These are phyloP conservation scores for Drosophila pachea DNA, from an alignment of 1,140 invertebrate species.

Conservation along the genomic window DNA sequence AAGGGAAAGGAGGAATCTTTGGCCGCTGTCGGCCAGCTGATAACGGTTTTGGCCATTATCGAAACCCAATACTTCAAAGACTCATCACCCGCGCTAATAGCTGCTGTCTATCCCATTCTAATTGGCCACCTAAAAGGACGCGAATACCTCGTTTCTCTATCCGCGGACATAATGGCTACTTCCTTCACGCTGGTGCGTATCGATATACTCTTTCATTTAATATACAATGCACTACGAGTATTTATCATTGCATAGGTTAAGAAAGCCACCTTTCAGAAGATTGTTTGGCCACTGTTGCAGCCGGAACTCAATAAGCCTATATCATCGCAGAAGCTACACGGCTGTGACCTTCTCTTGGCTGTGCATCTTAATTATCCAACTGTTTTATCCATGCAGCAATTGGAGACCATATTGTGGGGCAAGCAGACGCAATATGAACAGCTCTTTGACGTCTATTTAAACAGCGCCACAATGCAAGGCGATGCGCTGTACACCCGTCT, in stretches of 20 bases:
- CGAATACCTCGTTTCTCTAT: conserved; percentile 50
- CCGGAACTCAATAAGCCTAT: conserved; percentile 31
- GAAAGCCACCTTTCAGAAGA: conserved; percentile 6
- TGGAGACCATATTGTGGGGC: conserved; percentile 38
- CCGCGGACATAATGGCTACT: conserved; percentile 23
- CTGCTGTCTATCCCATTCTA: conserved; percentile 33
- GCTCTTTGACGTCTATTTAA: conserved; percentile 48
- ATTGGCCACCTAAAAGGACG: conserved; percentile 42
- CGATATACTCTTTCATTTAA: neutral
- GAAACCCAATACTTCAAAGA: conserved; percentile 26
- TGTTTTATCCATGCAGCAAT: conserved; percentile 17
- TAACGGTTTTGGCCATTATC: conserved; percentile 34
- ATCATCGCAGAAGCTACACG: conserved; percentile 22
- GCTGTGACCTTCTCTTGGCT: conserved; percentile 41
- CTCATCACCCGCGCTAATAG: conserved; percentile 15
- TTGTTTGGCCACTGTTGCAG: conserved; percentile 48
- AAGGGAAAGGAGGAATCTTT: conserved; percentile 52
- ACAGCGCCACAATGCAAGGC: conserved; percentile 23
- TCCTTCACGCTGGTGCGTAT: conserved; percentile 36
- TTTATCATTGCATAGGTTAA: conserved; percentile 8
- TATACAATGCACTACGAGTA: neutral
- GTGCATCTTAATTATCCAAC: conserved; percentile 34
- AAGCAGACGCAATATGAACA: conserved; percentile 23
- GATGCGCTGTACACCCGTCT: conserved; percentile 24
- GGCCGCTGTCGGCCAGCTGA: conserved; percentile 55